Evolutionary conservation across 2,797 vertebrate species (phyloP).

Genomic region (Xenentodon cancila): DNA sequence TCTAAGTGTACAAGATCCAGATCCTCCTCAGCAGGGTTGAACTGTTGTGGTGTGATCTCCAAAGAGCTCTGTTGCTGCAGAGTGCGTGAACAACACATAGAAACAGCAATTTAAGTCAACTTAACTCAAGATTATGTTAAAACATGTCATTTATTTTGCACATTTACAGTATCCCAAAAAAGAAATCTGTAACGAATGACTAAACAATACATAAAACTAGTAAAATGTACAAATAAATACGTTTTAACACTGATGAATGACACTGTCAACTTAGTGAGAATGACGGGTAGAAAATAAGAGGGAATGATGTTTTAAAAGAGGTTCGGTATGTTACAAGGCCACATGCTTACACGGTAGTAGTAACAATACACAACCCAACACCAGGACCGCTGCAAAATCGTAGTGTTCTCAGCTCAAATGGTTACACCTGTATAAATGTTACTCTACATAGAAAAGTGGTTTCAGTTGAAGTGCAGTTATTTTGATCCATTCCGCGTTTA

Average conservation of each 20-base stretch:
- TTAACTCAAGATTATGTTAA: conserved; percentile 34
- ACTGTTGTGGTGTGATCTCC: too few species aligned
- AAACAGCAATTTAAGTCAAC: conserved; percentile 7
- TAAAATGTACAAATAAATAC: conserved; percentile 51
- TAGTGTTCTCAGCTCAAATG: conserved; percentile 71
- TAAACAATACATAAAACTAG: conserved; percentile 39
- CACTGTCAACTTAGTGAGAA: conserved; percentile 13
- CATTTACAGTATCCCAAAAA: conserved; percentile 49
- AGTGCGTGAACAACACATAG: too few species aligned
- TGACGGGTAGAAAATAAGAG: background rate
- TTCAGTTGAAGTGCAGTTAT: conserved; percentile 68
- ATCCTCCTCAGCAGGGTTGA: too few species aligned
- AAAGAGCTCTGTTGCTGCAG: too few species aligned
- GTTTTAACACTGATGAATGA: conserved; percentile 30
- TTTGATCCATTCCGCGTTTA: conserved; percentile 72
- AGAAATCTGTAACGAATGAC: conserved; percentile 14
- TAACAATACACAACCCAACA: conserved; percentile 68
- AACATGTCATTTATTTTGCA: conserved; percentile 63
- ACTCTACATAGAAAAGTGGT: conserved; percentile 81
- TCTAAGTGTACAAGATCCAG: too few species aligned
- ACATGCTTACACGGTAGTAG: conserved; percentile 68
- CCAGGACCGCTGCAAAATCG: conserved; percentile 42
- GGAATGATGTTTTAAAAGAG: conserved; percentile 20
- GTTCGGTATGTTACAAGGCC: conserved; percentile 68
- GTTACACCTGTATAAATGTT: conserved; percentile 77